Conservation (phyloP, 2,113 vertebrate genomes). For the Fulica atra region DNA sequence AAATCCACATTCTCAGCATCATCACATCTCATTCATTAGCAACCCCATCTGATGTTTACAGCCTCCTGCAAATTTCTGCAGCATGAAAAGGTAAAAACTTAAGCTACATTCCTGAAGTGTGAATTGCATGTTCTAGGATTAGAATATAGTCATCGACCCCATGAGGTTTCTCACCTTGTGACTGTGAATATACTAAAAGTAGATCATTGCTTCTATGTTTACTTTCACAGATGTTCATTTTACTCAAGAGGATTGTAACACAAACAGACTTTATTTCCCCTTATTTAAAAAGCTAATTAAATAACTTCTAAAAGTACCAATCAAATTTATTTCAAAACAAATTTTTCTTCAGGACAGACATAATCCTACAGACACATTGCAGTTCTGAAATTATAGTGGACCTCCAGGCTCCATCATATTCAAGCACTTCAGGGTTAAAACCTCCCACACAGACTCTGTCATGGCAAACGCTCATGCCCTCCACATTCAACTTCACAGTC, state of each 20-base stretch:
- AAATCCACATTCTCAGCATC: neutral
- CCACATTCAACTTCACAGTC: neutral
- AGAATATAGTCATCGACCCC: neutral
- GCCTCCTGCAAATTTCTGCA: neutral
- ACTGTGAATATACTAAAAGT: neutral
- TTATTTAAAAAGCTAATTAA: neutral
- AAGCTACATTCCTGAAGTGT: neutral
- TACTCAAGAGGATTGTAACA: neutral
- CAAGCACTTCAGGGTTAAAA: neutral
- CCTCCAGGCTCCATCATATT: neutral
- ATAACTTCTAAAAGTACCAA: neutral
- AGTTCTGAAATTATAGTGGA: neutral
- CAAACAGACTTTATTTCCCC: neutral
- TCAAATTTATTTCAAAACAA: neutral
- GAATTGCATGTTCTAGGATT: neutral
- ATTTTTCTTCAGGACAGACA: neutral
- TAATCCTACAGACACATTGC: neutral
- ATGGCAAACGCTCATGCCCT: neutral
- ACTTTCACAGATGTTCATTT: neutral
- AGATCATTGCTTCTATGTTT: neutral
- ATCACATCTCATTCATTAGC: neutral
- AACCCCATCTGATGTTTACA: neutral
- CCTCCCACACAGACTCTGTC: neutral
- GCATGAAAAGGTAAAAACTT: neutral
- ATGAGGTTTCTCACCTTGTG: neutral